Conservation (phyloP, 2,888 invertebrate genomes). For the Drosophila recens region DNA sequence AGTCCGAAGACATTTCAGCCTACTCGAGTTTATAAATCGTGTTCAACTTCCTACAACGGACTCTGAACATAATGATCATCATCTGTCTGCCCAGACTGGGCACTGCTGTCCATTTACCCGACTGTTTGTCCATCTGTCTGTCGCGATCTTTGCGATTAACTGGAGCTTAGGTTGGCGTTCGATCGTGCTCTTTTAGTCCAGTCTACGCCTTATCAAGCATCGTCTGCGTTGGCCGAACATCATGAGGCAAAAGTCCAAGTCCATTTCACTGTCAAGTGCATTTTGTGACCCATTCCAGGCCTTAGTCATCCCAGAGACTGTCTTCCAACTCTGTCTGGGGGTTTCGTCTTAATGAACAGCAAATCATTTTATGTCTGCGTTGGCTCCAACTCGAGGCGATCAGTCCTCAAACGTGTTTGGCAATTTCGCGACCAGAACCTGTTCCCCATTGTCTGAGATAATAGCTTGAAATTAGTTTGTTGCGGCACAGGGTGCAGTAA, state of each 20-base stretch:
- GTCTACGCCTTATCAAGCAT: constrained; percentile 47
- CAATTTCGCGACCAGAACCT: constrained; percentile 54
- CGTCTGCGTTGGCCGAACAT: constrained; percentile 57
- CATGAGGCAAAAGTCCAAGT: constrained; percentile 51
- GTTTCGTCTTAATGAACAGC: constrained; percentile 80
- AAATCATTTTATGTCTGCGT: constrained; percentile 80
- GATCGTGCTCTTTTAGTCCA: constrained; percentile 30
- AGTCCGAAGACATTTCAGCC: constrained; percentile 20
- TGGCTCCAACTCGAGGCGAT: constrained; percentile 27
- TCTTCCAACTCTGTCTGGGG: constrained; percentile 45
- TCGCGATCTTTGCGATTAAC: constrained; percentile 63
- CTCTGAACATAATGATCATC: constrained; percentile 46
- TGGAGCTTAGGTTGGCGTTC: constrained; percentile 48
- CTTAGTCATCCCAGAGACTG: constrained; percentile 68
- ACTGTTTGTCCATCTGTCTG: constrained; percentile 9
- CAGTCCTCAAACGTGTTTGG: constrained; percentile 26
- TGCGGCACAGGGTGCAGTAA: constrained; percentile 9
- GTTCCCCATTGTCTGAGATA: constrained; percentile 72
- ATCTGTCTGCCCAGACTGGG: constrained; percentile 36
- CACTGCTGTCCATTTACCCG: constrained; percentile 16
- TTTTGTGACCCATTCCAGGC: constrained; percentile 36
- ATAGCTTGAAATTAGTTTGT: constrained; percentile 37
- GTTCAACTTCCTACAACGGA: constrained; percentile 49
- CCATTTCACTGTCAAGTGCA: constrained; percentile 58
- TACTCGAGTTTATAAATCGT: constrained; percentile 28